Percentiles rank a stretch among this genome's conserved stretches.
phyloP scores from a whole-genome alignment of 2,888 invertebrate species.

The Cephus sareptanus region DNA sequence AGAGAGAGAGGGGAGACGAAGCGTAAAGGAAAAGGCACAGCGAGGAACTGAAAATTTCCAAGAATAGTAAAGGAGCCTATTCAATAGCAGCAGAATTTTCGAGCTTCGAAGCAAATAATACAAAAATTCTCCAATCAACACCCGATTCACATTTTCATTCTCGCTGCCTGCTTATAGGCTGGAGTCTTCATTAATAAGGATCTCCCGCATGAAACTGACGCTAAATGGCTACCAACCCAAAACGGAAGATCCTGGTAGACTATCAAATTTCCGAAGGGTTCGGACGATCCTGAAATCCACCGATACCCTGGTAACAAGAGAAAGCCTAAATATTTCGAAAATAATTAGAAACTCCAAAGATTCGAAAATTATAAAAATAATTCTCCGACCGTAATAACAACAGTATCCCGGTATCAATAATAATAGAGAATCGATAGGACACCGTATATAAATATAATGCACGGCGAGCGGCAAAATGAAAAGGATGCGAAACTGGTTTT shows the following conservation, averaged over 20 bases:
- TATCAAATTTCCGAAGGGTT: neutral
- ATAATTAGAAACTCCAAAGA: neutral
- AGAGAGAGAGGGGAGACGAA: constrained; percentile 9
- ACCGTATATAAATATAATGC: constrained; percentile 34
- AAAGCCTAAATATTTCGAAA: neutral
- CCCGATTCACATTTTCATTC: constrained; percentile 41
- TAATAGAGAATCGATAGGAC: neutral
- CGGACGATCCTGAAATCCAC: neutral
- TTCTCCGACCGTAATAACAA: neutral
- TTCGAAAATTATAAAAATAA: neutral
- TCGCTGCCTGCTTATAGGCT: constrained; percentile 9
- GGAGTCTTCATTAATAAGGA: constrained; percentile 15
- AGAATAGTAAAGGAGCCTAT: constrained; percentile 49
- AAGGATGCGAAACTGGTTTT: constrained; percentile 58
- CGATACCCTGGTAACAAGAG: neutral
- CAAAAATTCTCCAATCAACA: constrained; percentile 45
- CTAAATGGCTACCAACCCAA: neutral
- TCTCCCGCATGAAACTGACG: neutral
- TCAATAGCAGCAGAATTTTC: constrained; percentile 47
- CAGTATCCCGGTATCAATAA: neutral
- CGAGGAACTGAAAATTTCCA: constrained; percentile 9
- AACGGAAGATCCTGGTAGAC: neutral
- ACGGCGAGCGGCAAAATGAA: constrained; percentile 45
- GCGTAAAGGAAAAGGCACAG: constrained; percentile 14
- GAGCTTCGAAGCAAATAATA: constrained; percentile 46